phyloP scores from a whole-genome alignment of 2,113 vertebrate genomes.

The Turnix velox region DNA sequence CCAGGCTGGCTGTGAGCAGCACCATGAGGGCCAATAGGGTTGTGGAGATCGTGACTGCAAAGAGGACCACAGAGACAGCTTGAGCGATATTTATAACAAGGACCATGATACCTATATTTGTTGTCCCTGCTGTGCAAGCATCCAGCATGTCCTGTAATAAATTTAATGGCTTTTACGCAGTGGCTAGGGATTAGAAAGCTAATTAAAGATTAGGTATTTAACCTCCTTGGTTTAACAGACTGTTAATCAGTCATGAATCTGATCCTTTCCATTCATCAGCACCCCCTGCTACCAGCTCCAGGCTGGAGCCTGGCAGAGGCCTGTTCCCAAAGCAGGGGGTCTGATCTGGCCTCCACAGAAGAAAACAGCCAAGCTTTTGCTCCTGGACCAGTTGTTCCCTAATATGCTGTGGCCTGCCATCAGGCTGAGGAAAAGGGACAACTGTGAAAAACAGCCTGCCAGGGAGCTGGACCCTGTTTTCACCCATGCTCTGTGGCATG shows the following conservation, averaged over 20 bases:
- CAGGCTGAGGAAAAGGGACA: not conserved
- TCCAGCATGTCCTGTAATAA: not conserved
- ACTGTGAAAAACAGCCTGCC: too few species aligned
- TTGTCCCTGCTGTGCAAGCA: conserved; percentile 5
- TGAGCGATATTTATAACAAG: not conserved
- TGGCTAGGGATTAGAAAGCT: not conserved
- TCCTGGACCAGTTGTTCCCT: fast-evolving
- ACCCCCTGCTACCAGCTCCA: not conserved
- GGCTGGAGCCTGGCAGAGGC: not conserved
- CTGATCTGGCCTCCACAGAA: not conserved
- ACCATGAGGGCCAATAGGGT: fast-evolving
- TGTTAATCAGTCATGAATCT: not conserved
- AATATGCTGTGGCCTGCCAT: not conserved
- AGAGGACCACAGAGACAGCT: not conserved
- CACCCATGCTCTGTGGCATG: not conserved
- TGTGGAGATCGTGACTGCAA: too few species aligned
- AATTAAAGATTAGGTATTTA: not conserved
- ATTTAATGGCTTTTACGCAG: conserved; percentile 1
- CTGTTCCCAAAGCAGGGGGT: not conserved
- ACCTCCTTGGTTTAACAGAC: not conserved
- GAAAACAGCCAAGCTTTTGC: not conserved
- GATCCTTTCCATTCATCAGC: not conserved
- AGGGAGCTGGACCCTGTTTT: not conserved
- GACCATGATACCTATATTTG: not conserved
- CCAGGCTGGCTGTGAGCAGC: not conserved